Evolutionary conservation across 2,113 vertebrate species (phyloP), one percentile per base, ranked within the genome.

Genomic region (Pogona vitticeps): DNA sequence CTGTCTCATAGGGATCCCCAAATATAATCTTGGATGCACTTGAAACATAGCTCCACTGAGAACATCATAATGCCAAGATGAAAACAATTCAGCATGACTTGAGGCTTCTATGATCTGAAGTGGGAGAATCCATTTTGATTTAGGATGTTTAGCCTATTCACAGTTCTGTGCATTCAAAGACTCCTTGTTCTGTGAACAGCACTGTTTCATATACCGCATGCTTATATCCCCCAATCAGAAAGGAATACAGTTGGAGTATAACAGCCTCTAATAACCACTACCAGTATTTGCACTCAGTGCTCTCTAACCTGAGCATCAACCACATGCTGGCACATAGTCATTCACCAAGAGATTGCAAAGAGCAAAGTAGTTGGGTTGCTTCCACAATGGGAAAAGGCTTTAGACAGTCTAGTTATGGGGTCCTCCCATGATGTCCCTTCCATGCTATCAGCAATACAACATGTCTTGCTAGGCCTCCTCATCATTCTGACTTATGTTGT

Each of bases 51-150:
- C 5, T 18, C 84, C 82, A 26, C 80, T 65, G 85, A 31, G 85
- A 2, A 0, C 38, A 76, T 67, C 59, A 3, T 28, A 5, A 31
- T 80, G 70, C 65, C 0, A 0, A 65, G 61, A 28, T 23, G 26
- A 38, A 73, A 33, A 87, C 72, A 86, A 21, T 80, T 67, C 58
- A 4, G 75, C 17, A 17, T 84, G 84, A 46, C 38, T 73, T 80
- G n/a, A 26, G 91, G 59, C 12, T 26, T 70, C 76, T 79, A 75
- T 21, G 72, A 17, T 86, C 36, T 65, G 56, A 36, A 21, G 58
- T 65, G 58, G 31, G 21, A 52, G 6, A 26, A 17, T 63, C n/a
- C 42, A 58, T 1, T 72, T 63, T 72, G 58, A 26, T 26, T 75
- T 40, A 72, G 46, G 46, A 36, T n/a, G 15, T 40, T 26, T 17